These are phyloP conservation scores for Macrosteles quadrilineatus DNA, from an alignment of 1,140 invertebrate genomes.

Conservation along the genomic window DNA sequence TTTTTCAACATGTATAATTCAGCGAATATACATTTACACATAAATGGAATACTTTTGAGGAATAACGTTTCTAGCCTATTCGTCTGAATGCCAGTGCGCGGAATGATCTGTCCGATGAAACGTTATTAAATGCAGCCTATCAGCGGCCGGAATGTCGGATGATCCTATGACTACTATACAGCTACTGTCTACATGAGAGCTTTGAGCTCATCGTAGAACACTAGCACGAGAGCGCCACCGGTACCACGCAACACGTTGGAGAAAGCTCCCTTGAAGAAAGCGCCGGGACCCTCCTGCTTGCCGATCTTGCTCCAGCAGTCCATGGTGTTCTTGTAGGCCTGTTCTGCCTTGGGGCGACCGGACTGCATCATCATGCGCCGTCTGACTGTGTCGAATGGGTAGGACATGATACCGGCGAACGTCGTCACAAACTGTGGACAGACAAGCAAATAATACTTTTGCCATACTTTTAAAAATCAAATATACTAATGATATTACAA, in stretches of 20 bases:
- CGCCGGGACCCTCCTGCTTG: conserved; percentile 62
- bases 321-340: conserved; percentile 71
- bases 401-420: conserved; percentile 76
- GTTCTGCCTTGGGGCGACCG: conserved; percentile 64
- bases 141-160: conserved; percentile 17
- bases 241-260: conserved; percentile 78
- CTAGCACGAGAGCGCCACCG: conserved; percentile 75
- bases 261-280: conserved; percentile 83
- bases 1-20: conserved; percentile 16
- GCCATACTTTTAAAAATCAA: conserved; percentile 12
- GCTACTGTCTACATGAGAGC: conserved; percentile 52
- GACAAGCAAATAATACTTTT: no score
- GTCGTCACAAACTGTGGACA: conserved; percentile 65
- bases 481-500: background rate
- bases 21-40: background rate
- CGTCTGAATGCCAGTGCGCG: background rate
- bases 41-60: conserved; percentile 8
- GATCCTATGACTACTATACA: conserved; percentile 4
- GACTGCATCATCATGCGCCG: conserved; percentile 92
- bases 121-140: conserved; percentile 24
- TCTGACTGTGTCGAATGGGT: conserved; percentile 88
- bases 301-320: conserved; percentile 72
- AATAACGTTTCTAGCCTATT: conserved; percentile 9
- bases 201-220: conserved; percentile 78
- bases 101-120: conserved; percentile 16